Evolutionary conservation across 2,797 vertebrate genomes (phyloP), one percentile per base, ranked within the genome.

Genomic region (Hyperoplus lanceolatus): DNA sequence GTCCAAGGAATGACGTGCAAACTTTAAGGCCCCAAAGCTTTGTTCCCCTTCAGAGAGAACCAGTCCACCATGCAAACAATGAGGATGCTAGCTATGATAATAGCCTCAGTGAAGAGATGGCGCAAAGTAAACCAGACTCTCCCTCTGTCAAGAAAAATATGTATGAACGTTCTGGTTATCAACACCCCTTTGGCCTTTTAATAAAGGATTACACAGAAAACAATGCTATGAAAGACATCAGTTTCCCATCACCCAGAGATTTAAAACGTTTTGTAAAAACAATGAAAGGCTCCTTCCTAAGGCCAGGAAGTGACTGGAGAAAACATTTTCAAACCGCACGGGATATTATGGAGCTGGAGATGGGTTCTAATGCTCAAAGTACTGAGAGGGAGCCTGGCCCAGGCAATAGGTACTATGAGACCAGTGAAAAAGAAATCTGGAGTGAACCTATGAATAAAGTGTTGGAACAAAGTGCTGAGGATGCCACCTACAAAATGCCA

Each of bases 211-310:
- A 83, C 36, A n/a, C 29, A 13, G 67, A 72, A 58, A 8, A 62
- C 4, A 36, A 18, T 8, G 2, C 2, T 49, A 15, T n/a, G n/a
- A 72, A 69, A 11, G 77, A 60, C 0, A 13, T 89, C 11, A 68
- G 53, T 86, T 92, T 92, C 42, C 67, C 80, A 50, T 69, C 83
- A 38, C 69, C 89, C 0, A 36, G 3, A 29, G 42, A 84, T 71
- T 64, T 91, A 1, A 70, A 73, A 65, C 42, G 0, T 21, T 91
- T 92, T 65, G 64, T 85, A 63, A 68, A 83, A 21, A 61, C 18
- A n/a, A 75, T 90, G 85, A 92, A 90, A 73, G 77, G 3, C 29
- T 85, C 87, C 13, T 90, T 75, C 49, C 72, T 93, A 36, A 82
- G 1, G 8, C 87, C 90, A 74, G 85, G 84, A 60, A 73, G 57